Base-by-base conservation (phyloP, 1,140 invertebrate genomes). In the Anoplolepis gracilipes region DNA sequence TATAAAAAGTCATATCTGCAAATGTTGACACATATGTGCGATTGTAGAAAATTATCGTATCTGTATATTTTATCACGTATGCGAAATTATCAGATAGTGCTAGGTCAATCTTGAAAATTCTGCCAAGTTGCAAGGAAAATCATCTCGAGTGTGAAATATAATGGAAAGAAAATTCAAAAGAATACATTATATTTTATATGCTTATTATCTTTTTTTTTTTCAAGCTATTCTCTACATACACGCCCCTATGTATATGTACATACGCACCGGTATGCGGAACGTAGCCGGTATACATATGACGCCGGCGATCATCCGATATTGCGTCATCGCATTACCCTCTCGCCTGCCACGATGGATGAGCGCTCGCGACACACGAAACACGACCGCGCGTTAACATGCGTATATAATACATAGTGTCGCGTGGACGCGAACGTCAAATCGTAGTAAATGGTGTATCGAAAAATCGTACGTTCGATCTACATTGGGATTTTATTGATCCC, bases 281-380 rank as follows among this genome's bases (percentile, higher is more conserved):
- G 67, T 16, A 49, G 5, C 72, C 59, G 33, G 16, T n/a, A n/a
- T 62, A 28, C 57, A 64, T 30, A 70, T 91, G 84, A 86, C 85
- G 81, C 46, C 59, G 88, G 16, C 49, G 91, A 92, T 92, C 92
- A 92, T 89, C 90, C 92, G 92, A 92, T 92, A 85, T 92, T 92
- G 90, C 92, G 90, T 92, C 92, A 92, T 42, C 85, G 5, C n/a
- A n/a, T 55, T 49, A 8, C 39, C 42, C 73, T 62, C 10, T 64
- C 69, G 72, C 33, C 64, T 55, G 13, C 77, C 49, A 53, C 61
- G 33, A 62, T 19, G 22, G n/a, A 42, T 25, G n/a, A 42, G 46
- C 39, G 25, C 36, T 36, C 10, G 11, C 67, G 42, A n/a, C n/a
- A n/a, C n/a, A n/a, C n/a, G n/a, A n/a, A n/a, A n/a, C n/a, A n/a